Base-by-base conservation (phyloP, 2,888 invertebrate species). In the Hemithea aestivaria region DNA sequence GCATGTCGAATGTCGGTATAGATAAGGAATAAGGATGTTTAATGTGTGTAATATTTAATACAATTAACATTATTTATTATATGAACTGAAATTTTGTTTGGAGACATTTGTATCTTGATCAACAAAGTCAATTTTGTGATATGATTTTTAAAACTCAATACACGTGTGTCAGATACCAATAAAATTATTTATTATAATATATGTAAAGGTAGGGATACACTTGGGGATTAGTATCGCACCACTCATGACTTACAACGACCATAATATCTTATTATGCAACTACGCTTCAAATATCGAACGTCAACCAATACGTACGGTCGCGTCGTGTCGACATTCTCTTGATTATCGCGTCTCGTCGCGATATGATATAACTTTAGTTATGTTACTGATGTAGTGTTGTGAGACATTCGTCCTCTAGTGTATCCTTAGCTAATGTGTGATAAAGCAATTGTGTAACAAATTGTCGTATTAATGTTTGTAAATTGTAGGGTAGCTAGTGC, bases 1-100 rank as follows among this genome's bases (percentile, higher is more conserved):
- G 62, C 61, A 60, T 73, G 74, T 69, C 56, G 54, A 57, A 61
- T 68, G 64, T 67, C 53, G 62, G 61, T 70, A 56, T 64, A 65
- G 48, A 53, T 44, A 36, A 9, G 5, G 27, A n/a, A 43, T 70
- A 68, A 65, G 62, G 56, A 60, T 62, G 56, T 57, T 22, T 66
- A 61, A 63, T 63, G 62, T 63, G 62, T 63, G 60, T 59, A 45
- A 45, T 26, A 33, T 35, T 27, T 43, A 38, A 30, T 35, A 29
- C 31, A 11, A 35, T 31, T 34, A 43, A 31, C 31, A 43, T 28
- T 26, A 10, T 16, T 16, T 24, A 8, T 8, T 24, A 24, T 9
- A 2, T 9, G 5, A 24, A 24, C 24, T 23, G 26, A 35, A 20
- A 31, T 32, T 26, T 41, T 33, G 10, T 10, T 24, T 28, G 20